Evolutionary conservation across 2,888 invertebrate species (phyloP).

Genomic region (Dynastes tityus): DNA sequence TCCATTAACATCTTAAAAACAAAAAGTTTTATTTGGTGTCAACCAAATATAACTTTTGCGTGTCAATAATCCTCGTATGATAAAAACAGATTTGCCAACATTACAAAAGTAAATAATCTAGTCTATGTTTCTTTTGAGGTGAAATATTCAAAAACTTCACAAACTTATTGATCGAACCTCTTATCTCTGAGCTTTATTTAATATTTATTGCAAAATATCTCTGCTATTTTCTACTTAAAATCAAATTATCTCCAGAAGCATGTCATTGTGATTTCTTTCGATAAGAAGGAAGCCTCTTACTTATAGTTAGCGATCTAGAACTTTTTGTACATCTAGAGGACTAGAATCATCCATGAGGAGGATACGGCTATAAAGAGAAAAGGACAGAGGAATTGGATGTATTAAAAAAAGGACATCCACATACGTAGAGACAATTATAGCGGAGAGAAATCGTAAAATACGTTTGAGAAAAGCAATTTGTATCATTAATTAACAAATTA

Average conservation of each 20-base stretch:
- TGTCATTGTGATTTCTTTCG: not conserved
- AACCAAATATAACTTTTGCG: no score
- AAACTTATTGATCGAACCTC: no score
- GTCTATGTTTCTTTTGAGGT: no score
- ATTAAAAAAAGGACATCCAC: slow-evolving; percentile 18
- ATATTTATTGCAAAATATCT: no score
- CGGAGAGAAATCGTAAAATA: slow-evolving; percentile 56
- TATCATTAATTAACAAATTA: slow-evolving; percentile 73
- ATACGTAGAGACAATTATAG: slow-evolving; percentile 37
- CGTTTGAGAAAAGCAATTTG: slow-evolving; percentile 70
- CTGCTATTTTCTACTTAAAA: no score
- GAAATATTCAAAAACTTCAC: no score
- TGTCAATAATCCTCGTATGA: no score
- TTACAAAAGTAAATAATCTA: no score
- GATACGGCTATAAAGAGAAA: not conserved
- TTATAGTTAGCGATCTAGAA: not conserved
- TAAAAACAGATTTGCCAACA: no score
- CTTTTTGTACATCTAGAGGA: not conserved
- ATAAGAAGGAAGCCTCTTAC: not conserved
- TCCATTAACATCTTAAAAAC: no score
- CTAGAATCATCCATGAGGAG: slow-evolving; percentile 18
- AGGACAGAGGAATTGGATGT: slow-evolving; percentile 23
- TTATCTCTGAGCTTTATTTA: no score
- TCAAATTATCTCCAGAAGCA: not conserved
- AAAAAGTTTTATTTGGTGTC: no score